Conservation (phyloP, 2,888 invertebrate species). For the Phragmatobia fuliginosa region DNA sequence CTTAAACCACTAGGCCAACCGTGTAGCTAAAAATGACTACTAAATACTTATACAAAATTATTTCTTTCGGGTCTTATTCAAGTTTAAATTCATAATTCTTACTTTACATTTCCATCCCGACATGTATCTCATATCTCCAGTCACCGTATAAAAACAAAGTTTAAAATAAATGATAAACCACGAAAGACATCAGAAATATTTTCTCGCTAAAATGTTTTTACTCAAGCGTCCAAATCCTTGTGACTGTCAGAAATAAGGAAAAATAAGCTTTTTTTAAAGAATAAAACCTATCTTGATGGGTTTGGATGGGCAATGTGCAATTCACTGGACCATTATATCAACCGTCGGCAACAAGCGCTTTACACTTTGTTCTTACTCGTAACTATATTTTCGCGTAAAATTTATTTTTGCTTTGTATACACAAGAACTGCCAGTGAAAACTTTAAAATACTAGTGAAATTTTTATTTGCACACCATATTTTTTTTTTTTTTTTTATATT, state of each 20-base stretch:
- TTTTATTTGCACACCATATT: too few relatives aligned
- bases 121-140: too few relatives aligned
- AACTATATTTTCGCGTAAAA: slow-evolving; percentile 1
- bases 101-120: too few relatives aligned
- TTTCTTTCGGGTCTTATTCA: too few relatives aligned
- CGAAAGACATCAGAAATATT: background rate
- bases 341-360: slow-evolving; percentile 8
- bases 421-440: background rate
- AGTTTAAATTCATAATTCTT: too few relatives aligned
- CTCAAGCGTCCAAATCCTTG: background rate
- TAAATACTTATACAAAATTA: too few relatives aligned
- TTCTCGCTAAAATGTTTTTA: background rate
- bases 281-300: slow-evolving; percentile 19
- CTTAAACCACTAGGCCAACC: too few relatives aligned
- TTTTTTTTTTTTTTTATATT: too few relatives aligned
- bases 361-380: slow-evolving; percentile 13
- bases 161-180: background rate
- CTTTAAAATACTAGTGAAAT: background rate
- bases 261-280: slow-evolving; percentile 13
- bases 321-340: slow-evolving; percentile 30
- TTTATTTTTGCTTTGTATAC: background rate
- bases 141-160: too few relatives aligned
- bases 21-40: too few relatives aligned
- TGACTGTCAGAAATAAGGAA: background rate
- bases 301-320: slow-evolving; percentile 4